Percentiles rank a stretch among this genome's conserved stretches.
Evolutionary conservation across 2,113 vertebrate species (phyloP).

Genomic region (Cariama cristata): DNA sequence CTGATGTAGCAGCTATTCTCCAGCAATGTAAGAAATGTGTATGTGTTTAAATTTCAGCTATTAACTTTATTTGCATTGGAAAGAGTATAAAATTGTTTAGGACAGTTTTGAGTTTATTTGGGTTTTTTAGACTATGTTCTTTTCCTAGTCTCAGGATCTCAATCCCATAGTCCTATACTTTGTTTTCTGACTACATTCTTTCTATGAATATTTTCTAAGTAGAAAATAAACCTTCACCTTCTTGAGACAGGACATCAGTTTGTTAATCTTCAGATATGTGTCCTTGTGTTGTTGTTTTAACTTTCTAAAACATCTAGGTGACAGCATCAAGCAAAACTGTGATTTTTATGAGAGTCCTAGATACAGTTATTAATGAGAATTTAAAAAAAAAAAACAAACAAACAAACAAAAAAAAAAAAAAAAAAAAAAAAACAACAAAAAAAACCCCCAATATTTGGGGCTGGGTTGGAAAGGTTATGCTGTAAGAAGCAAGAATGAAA

Average conservation of each 20-base stretch:
- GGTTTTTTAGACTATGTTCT: background rate
- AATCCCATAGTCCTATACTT: accelerated
- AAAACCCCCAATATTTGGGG: too few species aligned
- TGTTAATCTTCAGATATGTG: background rate
- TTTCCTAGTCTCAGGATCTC: background rate
- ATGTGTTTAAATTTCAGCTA: background rate
- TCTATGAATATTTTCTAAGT: background rate
- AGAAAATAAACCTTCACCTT: background rate
- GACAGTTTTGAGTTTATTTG: background rate
- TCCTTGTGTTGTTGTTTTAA: background rate
- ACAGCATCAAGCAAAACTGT: background rate
- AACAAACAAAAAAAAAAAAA: too few species aligned
- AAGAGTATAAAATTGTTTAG: background rate
- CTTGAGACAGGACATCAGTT: background rate
- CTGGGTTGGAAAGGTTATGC: background rate
- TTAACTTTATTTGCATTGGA: background rate
- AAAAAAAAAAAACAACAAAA: too few species aligned
- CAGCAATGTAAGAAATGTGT: background rate
- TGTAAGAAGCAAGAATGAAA: background rate
- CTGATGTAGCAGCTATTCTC: background rate
- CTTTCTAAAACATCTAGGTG: background rate
- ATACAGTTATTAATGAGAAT: background rate
- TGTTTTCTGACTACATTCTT: background rate
- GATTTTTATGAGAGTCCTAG: background rate
- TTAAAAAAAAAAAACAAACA: accelerated